Evolutionary conservation across 35 echinoderm and acorn worm species (phyloP).

Genomic region (Diadema setosum): DNA sequence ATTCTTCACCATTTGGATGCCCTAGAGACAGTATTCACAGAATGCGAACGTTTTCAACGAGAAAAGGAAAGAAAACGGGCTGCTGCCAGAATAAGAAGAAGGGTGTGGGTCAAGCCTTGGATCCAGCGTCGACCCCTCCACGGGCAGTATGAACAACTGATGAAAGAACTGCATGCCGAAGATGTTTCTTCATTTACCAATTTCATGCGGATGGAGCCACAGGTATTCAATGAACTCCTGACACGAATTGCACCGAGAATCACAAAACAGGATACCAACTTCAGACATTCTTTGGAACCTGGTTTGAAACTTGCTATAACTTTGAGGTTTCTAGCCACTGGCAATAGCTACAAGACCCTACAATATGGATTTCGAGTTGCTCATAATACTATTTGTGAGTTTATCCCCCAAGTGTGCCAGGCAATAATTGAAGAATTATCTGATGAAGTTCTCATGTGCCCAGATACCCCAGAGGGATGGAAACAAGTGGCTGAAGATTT

Average conservation of each 20-base stretch:
- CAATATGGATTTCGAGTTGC: no score
- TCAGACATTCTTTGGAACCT: constrained; percentile 1
- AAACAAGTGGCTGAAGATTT: constrained; percentile 9
- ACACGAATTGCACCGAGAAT: constrained; percentile 21
- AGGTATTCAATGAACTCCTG: constrained; percentile 39
- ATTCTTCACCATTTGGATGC: no score
- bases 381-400: no score
- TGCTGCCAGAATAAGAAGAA: no score
- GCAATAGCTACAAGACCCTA: no score
- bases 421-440: constrained; percentile 3
- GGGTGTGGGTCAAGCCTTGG: neutral
- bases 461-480: constrained; percentile 12
- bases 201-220: constrained; percentile 35
- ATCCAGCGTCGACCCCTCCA: neutral
- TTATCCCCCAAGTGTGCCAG: no score
- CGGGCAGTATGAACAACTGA: neutral
- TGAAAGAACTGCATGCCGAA: constrained; percentile 39
- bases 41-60: no score
- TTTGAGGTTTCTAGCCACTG: constrained; percentile 33
- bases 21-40: no score
- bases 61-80: no score
- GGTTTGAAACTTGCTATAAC: constrained; percentile 33
- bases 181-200: constrained; percentile 15
- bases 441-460: neutral
- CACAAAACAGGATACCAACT: constrained; percentile 11